Evolutionary conservation across 2,113 vertebrate species (phyloP), one percentile per base, ranked within the genome.

Genomic region (Syngnathus typhle): DNA sequence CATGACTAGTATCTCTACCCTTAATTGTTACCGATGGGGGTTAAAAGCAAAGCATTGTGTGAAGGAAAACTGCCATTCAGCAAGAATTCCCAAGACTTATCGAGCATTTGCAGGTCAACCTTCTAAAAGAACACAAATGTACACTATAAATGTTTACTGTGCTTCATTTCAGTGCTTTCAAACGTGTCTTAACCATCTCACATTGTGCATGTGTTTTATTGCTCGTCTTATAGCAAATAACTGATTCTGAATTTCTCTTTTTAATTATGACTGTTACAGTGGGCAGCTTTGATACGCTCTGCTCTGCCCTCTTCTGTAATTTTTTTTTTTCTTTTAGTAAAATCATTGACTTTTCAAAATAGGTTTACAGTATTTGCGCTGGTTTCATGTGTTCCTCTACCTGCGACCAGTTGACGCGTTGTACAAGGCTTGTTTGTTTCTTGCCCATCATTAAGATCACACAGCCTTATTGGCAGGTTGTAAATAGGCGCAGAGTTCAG

Each of bases 31-130:
- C 18, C 41, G 41, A 67, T 15, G 38, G 46, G 10, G 15, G 70
- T 56, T 32, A 51, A 39, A 36, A 36, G 44, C 39, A 52, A 39
- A 64, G 46, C 16, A 46, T 46, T 46, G 39, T 49, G 46, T 38
- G 37, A 23, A 23, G 41, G 15, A 54, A 23, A 46, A 21, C 7
- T 11, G 18, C 44, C 13, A 58, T 36, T 7, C 49, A n/a, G 49
- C 49, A 21, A 52, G 27, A 32, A 59, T 73, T 75, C 66, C n/a
- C 38, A 75, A 55, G 55, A 85, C 78, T 84, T 82, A 76, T 74
- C 63, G 49, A 69, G 72, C 67, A 69, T 75, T 70, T 62, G 64
- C 73, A 10, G 54, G 65, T 55, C n/a, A 47, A 16, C 2, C 9
- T 16, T 76, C 39, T 39, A 39, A 9, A 39, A 62, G 12, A 54